Conservation (phyloP, 2,797 vertebrate species). For the Siniperca undulata region DNA sequence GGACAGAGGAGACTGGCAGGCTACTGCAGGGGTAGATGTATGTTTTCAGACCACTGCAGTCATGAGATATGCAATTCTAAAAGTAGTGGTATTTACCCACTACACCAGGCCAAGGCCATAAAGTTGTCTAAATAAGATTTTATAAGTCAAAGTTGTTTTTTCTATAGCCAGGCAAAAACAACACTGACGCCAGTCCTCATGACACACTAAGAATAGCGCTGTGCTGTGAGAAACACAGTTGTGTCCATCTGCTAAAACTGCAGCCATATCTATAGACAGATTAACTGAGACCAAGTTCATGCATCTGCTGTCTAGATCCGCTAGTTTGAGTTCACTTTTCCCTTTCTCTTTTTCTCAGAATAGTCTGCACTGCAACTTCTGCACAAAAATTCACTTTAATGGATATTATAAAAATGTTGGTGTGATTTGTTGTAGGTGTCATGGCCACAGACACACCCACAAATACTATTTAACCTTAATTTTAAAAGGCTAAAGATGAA, state of each 20-base stretch:
- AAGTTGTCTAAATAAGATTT: constrained; percentile 70
- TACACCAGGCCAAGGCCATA: constrained; percentile 47
- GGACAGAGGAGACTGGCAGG: constrained; percentile 16
- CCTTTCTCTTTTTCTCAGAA: neutral
- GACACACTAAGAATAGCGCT: constrained; percentile 66
- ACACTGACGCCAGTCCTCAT: constrained; percentile 57
- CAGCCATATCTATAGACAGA: neutral
- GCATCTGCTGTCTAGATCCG: neutral
- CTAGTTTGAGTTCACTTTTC: neutral
- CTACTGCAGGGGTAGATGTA: constrained; percentile 22
- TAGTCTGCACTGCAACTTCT: neutral
- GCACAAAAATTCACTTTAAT: neutral
- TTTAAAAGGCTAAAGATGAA: neutral
- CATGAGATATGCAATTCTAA: constrained; percentile 45
- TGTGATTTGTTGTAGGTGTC: neutral
- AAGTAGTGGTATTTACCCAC: constrained; percentile 54
- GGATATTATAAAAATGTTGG: constrained; percentile 1
- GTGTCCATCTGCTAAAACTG: constrained; percentile 37
- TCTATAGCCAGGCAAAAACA: constrained; percentile 60
- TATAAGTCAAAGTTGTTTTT: constrained; percentile 65
- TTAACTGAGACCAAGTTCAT: neutral
- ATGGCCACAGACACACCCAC: neutral
- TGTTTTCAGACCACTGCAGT: constrained; percentile 45
- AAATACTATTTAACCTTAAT: neutral
- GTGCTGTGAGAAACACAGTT: constrained; percentile 56